These are phyloP conservation scores for Spodoptera exigua DNA, from an alignment of 2,888 invertebrate species.

Conservation along the genomic window DNA sequence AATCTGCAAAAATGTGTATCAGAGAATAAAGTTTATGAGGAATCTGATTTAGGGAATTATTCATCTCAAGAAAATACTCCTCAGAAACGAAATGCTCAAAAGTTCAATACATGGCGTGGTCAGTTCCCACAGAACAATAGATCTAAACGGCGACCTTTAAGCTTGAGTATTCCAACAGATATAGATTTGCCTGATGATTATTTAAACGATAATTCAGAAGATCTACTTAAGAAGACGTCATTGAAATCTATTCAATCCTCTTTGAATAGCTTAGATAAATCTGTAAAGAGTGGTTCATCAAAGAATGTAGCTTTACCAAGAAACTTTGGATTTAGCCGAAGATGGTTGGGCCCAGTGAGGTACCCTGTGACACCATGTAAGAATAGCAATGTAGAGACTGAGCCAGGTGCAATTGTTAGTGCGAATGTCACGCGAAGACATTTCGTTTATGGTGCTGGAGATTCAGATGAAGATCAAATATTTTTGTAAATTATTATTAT, in stretches of 20 bases:
- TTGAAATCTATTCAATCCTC: conserved; percentile 83
- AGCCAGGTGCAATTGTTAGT: conserved; percentile 73
- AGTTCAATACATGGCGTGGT: conserved; percentile 85
- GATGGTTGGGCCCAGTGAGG: conserved; percentile 90
- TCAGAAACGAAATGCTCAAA: conserved; percentile 73
- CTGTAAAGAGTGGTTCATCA: conserved; percentile 73
- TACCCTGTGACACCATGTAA: conserved; percentile 92
- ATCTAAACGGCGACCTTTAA: conserved; percentile 81
- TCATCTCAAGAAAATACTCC: conserved; percentile 81
- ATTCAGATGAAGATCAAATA: conserved; percentile 91
- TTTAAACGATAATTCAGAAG: conserved; percentile 68
- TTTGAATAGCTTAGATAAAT: conserved; percentile 78
- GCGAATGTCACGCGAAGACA: conserved; percentile 81
- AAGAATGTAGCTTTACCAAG: conserved; percentile 88
- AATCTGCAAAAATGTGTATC: conserved; percentile 81
- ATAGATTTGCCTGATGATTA: conserved; percentile 79
- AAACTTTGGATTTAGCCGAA: conserved; percentile 89
- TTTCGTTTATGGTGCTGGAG: conserved; percentile 85
- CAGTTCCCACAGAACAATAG: conserved; percentile 65
- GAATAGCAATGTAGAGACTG: conserved; percentile 70
- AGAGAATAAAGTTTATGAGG: conserved; percentile 80
- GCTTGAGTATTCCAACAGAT: conserved; percentile 82
- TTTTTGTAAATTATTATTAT: conserved; percentile 84
- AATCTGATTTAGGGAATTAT: conserved; percentile 74
- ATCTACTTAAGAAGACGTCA: conserved; percentile 76